Base-by-base conservation (phyloP, 1,140 invertebrate genomes). In the Riptortus pedestris region DNA sequence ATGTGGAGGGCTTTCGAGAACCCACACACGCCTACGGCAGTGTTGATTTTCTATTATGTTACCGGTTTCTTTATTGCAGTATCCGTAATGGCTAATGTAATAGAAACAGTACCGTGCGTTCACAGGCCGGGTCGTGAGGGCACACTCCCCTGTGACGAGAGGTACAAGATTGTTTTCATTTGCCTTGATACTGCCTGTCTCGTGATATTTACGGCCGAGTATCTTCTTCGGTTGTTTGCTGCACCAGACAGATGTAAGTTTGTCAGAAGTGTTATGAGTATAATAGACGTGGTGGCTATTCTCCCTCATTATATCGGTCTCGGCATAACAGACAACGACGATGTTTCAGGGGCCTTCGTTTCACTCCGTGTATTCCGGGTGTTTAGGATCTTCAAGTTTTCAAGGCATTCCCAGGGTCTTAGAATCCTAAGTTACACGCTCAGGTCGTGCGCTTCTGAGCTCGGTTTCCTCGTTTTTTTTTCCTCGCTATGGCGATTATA, bases 1-100 rank as follows among this genome's bases (percentile, higher is more conserved):
- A 97, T 99, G 94, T 99, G 97, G 96, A 79, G 94, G 67, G 94
- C 96, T 11, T 99, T 99, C 75, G 96, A 99, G 78, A 98, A 99
- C 78, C 97, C 97, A 1, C 96, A 99, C 77, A 96, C 93, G 57
- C 95, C 94, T 29, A 99, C 97, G 28, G 88, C 95, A 1, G 96
- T 97, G 2, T 79, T 99, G 66, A 96, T 99, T 45, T 99, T 99
- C 76, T 99, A 99, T 78, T 99, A 99, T 77, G 96, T 99, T 26
- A 99, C 96, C 26, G 96, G 96, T 18, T 99, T 99, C 79, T 99
- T 99, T 79, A 99, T 99, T 71, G 96, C 96, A 65, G 93, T 99
- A 24, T 97, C 93, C 57, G 97, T 99, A 65, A 88, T 98, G 83
- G 96, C 96, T 48, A 99, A 99, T 76, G 96, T 99, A 51, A 90